Evolutionary conservation across 2,797 vertebrate genomes (phyloP).

Genomic region (Cossypha heuglini): DNA sequence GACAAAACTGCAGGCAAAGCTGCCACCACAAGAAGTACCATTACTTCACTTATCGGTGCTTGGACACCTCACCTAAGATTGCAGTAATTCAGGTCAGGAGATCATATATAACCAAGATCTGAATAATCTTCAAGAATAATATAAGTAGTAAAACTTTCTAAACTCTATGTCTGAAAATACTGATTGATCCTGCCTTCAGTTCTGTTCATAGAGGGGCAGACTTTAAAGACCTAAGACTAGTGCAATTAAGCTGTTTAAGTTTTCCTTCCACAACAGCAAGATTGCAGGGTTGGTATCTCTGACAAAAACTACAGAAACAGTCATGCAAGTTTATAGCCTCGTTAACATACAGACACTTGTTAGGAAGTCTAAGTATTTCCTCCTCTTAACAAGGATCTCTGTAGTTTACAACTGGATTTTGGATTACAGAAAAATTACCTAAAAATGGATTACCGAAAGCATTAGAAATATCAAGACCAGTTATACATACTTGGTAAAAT

Average conservation of each 20-base stretch:
- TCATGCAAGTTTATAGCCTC: neutral
- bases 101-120: neutral
- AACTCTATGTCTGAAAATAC: neutral
- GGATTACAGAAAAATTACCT: too few species aligned
- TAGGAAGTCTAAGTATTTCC: neutral
- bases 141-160: neutral
- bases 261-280: neutral
- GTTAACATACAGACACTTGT: neutral
- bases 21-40: neutral
- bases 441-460: neutral
- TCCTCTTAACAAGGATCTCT: neutral
- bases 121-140: neutral
- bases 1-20: neutral
- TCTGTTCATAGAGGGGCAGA: neutral
- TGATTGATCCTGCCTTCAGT: neutral
- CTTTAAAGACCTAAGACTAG: neutral
- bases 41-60: neutral
- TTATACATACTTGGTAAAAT: neutral
- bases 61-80: rapidly evolving
- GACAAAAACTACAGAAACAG: neutral
- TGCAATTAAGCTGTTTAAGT: neutral
- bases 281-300: neutral
- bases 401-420: neutral
- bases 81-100: neutral
- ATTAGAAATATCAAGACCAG: neutral